Base-by-base conservation (phyloP, 2,888 invertebrate species). In the Ormyrus labotus region DNA sequence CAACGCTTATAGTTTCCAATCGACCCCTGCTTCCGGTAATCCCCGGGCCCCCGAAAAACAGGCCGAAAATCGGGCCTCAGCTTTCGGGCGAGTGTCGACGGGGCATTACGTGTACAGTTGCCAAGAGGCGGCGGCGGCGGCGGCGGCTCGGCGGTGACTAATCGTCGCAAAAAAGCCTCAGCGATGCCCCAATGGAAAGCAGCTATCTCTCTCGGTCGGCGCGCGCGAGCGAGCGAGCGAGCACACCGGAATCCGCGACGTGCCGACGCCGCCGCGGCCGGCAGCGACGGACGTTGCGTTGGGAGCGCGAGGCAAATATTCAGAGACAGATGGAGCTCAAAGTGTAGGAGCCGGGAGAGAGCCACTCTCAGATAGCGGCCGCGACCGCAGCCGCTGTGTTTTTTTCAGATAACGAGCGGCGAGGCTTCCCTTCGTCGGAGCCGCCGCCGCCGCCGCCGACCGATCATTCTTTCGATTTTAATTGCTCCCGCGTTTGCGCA, bases 131-230 rank as follows among this genome's bases (percentile, higher is more conserved):
- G 11, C 8, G 8, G 6, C 47, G 13, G 6, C 57, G 47, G 34
- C 11, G 48, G 34, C 10, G 9, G 64, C 47, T 57, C 81, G 80
- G 83, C 82, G 79, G 83, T 86, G 87, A 87, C 87, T 87, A 86
- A 87, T 86, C 84, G 69, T 61, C 60, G 86, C 79, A 73, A 82
- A 85, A 84, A 85, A 84, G 84, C 80, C 69, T 79, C 83, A 75
- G 69, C 60, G 19, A 47, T 47, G n/a, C 69, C 13, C 57, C 75
- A 68, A 75, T 75, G 74, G 74, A 76, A 76, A 76, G 57, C 76
- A 55, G 61, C 57, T 61, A 55, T 53, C 47, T 34, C 34, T 9
- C 34, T n/a, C 19, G 13, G 45, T 34, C 34, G 58, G 72, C 11
- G 53, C 45, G 72, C 13, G 58, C 0, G 63, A 53, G 53, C 53